These are phyloP conservation scores for Lamprologus lemairii DNA, from an alignment of 2,113 vertebrate species.

Conservation along the genomic window DNA sequence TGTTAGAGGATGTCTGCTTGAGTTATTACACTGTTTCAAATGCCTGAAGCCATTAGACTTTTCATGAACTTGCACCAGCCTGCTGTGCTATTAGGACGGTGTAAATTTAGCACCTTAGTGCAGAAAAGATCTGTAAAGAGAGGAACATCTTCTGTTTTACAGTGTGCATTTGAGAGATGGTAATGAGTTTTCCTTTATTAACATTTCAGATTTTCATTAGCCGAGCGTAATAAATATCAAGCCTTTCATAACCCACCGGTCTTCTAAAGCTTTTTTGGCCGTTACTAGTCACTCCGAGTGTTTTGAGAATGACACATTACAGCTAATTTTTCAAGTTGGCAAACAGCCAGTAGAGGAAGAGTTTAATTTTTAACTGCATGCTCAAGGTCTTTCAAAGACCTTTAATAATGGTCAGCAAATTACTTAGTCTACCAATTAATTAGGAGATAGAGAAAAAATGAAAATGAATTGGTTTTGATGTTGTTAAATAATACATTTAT, in stretches of 20 bases:
- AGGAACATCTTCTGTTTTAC: not conserved
- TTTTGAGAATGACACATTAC: not conserved
- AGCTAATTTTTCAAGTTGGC: not conserved
- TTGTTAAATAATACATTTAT: not conserved
- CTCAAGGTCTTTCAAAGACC: conserved; percentile 26
- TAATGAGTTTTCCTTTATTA: conserved; percentile 2
- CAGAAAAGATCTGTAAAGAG: not conserved
- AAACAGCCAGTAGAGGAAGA: not conserved
- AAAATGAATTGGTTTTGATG: not conserved
- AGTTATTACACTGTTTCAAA: conserved; percentile 36
- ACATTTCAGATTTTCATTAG: conserved; percentile 7
- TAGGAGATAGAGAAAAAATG: not conserved
- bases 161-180: not conserved
- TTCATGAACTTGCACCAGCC: not conserved
- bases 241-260: not conserved
- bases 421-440: conserved; percentile 4
- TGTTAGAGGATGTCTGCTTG: conserved; percentile 31
- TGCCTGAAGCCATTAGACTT: conserved; percentile 31
- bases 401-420: conserved; percentile 20
- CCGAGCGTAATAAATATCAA: not conserved
- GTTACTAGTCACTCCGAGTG: not conserved
- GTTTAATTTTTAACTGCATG: not conserved
- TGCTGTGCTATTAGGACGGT: not conserved
- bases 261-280: not conserved
- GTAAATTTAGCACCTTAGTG: conserved; percentile 9